These are phyloP conservation scores for Chironomus tepperi DNA, from an alignment of 1,140 invertebrate genomes.

Conservation along the genomic window DNA sequence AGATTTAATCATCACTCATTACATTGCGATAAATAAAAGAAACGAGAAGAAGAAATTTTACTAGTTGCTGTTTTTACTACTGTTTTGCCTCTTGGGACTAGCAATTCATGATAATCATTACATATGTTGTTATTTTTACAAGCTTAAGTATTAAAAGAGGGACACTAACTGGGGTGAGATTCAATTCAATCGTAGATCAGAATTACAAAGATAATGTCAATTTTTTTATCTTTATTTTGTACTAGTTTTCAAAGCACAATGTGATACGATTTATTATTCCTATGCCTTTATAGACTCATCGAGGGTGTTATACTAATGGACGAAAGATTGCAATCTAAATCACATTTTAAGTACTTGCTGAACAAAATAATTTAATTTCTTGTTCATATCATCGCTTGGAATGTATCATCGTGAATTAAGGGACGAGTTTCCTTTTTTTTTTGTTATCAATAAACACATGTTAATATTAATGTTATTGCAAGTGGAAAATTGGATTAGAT, in stretches of 20 bases:
- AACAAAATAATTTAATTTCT: neutral
- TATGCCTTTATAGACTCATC: neutral
- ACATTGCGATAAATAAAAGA: neutral
- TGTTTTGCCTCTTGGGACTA: neutral
- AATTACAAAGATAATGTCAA: neutral
- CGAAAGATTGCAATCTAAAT: conserved; percentile 2
- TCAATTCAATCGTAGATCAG: neutral
- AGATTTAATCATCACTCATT: conserved; percentile 19
- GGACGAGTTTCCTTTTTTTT: neutral
- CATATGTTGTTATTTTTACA: conserved; percentile 15
- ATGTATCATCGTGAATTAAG: neutral
- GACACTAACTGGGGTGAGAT: too few relatives aligned
- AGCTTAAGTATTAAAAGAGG: neutral
- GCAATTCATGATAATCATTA: conserved; percentile 12
- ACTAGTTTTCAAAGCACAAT: too few relatives aligned
- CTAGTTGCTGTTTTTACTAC: too few relatives aligned
- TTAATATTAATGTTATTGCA: conserved; percentile 16
- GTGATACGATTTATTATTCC: too few relatives aligned
- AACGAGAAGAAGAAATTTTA: neutral
- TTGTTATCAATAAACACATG: conserved; percentile 23
- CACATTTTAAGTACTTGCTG: neutral
- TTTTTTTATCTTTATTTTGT: too few relatives aligned
- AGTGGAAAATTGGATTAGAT: conserved; percentile 14
- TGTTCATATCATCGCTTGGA: neutral
- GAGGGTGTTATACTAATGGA: conserved; percentile 4